A percentile compares a stretch with the other conserved stretches of the same genome.
Conservation (phyloP, 2,797 vertebrate species). For the Brotula barbata region DNA sequence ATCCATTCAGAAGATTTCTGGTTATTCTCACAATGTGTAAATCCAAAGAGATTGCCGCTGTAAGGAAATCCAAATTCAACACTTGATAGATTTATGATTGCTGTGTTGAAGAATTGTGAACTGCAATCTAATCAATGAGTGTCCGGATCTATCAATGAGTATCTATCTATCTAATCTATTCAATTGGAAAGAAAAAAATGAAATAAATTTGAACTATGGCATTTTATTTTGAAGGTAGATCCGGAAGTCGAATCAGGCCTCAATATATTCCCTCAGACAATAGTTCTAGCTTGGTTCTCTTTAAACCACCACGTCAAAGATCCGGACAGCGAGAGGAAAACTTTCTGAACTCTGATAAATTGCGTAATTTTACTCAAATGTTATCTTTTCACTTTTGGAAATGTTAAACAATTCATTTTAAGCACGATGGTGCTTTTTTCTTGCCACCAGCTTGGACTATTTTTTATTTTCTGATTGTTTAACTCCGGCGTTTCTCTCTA, state of each 20-base stretch:
- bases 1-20: too few relatives aligned
- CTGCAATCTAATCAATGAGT: too few relatives aligned
- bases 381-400: not conserved
- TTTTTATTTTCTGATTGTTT: not conserved
- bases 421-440: not conserved
- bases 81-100: too few relatives aligned
- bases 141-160: too few relatives aligned
- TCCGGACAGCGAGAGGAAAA: not conserved
- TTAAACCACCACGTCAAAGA: not conserved
- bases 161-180: too few relatives aligned
- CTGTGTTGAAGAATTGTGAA: too few relatives aligned
- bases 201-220: too few relatives aligned
- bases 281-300: not conserved
- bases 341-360: not conserved
- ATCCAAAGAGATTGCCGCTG: too few relatives aligned
- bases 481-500: conserved; percentile 1
- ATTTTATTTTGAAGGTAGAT: not conserved
- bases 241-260: not conserved
- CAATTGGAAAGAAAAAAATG: too few relatives aligned
- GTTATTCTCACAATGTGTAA: too few relatives aligned
- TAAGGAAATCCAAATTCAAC: too few relatives aligned
- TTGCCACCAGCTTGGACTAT: not conserved
- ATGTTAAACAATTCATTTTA: not conserved
- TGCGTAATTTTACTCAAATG: not conserved
- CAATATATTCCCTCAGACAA: not conserved